These are phyloP conservation scores for Tachina fera DNA, from an alignment of 2,888 invertebrate species.

Conservation along the genomic window DNA sequence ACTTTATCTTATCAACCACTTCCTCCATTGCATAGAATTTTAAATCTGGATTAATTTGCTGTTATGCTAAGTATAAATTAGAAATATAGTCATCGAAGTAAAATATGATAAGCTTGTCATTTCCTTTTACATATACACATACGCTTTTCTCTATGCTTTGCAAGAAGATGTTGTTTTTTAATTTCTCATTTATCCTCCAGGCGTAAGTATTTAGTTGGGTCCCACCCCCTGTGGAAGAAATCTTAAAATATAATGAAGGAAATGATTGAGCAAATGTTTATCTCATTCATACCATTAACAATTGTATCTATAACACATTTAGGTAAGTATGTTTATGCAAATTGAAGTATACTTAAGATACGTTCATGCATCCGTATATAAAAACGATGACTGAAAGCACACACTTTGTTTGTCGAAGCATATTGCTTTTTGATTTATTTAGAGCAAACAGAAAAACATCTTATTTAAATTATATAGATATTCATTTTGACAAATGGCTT, in stretches of 20 bases:
- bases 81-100: too few species aligned
- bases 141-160: too few species aligned
- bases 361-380: not conserved
- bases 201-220: constrained; percentile 1
- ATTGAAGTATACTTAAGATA: not conserved
- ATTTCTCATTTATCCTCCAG: not conserved
- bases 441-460: not conserved
- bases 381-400: constrained; percentile 18
- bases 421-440: constrained; percentile 12
- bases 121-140: too few species aligned
- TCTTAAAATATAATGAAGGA: constrained; percentile 17
- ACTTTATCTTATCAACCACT: too few species aligned
- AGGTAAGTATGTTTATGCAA: not conserved
- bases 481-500: constrained; percentile 10
- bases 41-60: too few species aligned
- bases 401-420: constrained; percentile 19
- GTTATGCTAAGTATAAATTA: too few species aligned
- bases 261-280: not conserved
- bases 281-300: too few species aligned
- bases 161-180: too few species aligned
- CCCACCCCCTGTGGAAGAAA: not conserved
- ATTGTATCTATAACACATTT: too few species aligned
- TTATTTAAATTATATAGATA: not conserved
- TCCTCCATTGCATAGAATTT: too few species aligned
- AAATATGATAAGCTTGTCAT: too few species aligned